Conservation (phyloP, 2,797 vertebrate genomes). For the Iguana delicatissima region DNA sequence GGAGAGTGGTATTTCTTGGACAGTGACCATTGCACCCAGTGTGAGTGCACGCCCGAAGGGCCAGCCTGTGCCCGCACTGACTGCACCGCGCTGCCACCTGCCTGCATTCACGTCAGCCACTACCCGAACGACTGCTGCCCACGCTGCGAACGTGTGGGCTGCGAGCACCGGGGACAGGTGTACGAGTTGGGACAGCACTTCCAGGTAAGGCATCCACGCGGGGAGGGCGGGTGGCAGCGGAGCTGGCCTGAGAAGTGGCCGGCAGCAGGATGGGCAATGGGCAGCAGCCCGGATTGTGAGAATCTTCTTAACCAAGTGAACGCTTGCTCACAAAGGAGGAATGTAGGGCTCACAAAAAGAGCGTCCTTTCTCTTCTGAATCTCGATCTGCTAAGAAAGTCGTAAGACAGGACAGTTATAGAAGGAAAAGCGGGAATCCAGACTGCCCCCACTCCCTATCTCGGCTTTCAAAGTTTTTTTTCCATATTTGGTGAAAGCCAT, state of each 20-base stretch:
- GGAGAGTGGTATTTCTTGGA: conserved; percentile 89
- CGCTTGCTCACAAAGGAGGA: neutral
- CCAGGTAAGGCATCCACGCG: conserved; percentile 76
- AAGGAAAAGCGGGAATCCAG: neutral
- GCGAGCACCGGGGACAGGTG: conserved; percentile 86
- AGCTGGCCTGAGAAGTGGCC: no score
- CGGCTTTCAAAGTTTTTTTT: neutral
- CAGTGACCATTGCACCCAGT: conserved; percentile 87
- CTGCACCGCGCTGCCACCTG: conserved; percentile 83
- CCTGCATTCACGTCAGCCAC: conserved; percentile 90
- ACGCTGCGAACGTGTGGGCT: conserved; percentile 87
- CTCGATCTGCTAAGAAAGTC: neutral
- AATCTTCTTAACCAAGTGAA: neutral
- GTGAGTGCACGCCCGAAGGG: conserved; percentile 85
- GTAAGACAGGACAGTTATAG: neutral
- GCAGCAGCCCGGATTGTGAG: neutral
- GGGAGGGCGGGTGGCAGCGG: no score
- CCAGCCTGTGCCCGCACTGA: conserved; percentile 82
- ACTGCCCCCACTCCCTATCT: conserved; percentile 37
- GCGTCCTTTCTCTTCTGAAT: neutral
- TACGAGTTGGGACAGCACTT: conserved; percentile 85
- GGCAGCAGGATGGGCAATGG: no score
- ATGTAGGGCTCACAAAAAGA: neutral
- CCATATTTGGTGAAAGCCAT: neutral
- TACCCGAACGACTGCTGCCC: conserved; percentile 90